phyloP scores from a whole-genome alignment of 2,888 invertebrate genomes.

The Thalpophila matura region DNA sequence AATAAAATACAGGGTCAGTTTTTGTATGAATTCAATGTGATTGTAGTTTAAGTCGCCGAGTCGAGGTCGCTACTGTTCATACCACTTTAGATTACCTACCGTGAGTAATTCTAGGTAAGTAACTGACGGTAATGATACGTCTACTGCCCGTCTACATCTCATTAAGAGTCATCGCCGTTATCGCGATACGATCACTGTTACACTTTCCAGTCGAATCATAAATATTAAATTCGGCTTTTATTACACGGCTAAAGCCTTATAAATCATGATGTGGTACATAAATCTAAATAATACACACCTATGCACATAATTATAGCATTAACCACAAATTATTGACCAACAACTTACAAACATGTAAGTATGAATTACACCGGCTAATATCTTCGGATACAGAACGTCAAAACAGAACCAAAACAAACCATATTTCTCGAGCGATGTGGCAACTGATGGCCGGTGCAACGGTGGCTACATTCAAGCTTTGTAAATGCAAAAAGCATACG shows the following conservation, averaged over 20 bases:
- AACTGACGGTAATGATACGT: conserved; percentile 67
- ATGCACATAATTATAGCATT: conserved; percentile 55
- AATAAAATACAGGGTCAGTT: conserved; percentile 90
- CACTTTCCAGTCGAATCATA: conserved; percentile 58
- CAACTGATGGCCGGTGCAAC: conserved; percentile 73
- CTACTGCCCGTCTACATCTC: conserved; percentile 56
- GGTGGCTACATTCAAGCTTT: conserved; percentile 74
- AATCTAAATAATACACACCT: conserved; percentile 56
- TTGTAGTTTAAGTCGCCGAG: conserved; percentile 89
- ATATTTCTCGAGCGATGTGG: conserved; percentile 74
- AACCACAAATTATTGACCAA: conserved; percentile 63
- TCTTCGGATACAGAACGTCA: conserved; percentile 66
- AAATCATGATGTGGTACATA: conserved; percentile 61
- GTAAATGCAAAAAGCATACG: conserved; percentile 80
- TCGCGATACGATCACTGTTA: conserved; percentile 61
- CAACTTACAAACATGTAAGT: conserved; percentile 49
- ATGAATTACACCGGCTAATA: conserved; percentile 65
- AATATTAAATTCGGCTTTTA: conserved; percentile 60
- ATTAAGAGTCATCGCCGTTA: conserved; percentile 57
- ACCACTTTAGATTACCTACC: conserved; percentile 83
- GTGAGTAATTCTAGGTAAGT: conserved; percentile 86
- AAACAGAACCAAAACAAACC: conserved; percentile 79
- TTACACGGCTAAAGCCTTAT: conserved; percentile 54
- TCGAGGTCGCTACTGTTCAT: conserved; percentile 84
- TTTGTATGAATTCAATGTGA: conserved; percentile 91